phyloP scores from a whole-genome alignment of 2,797 vertebrate species.

The Nyctalus aviator region DNA sequence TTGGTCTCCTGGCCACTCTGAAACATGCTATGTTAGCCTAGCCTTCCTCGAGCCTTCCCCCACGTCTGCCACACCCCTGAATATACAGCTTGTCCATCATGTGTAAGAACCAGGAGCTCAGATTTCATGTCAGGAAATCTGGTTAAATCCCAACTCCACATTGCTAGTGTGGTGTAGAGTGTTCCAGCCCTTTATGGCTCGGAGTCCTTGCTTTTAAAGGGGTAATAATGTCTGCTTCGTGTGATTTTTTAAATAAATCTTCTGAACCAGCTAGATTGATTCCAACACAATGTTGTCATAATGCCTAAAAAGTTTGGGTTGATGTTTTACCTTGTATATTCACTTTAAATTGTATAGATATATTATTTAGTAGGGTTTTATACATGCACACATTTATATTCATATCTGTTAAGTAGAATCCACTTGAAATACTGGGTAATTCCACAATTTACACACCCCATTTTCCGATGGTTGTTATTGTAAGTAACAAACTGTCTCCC shows the following conservation, averaged over 20 bases:
- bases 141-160: not conserved
- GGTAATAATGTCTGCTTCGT: not conserved
- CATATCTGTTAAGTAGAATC: slow-evolving; percentile 51
- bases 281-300: not conserved
- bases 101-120: not conserved
- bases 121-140: not conserved
- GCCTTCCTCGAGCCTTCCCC: not conserved
- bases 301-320: not conserved
- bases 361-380: not conserved
- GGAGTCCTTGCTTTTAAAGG: slow-evolving; percentile 16
- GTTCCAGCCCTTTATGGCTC: not conserved
- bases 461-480: not conserved
- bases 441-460: not conserved
- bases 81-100: not conserved
- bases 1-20: not conserved
- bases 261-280: not conserved
- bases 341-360: slow-evolving; percentile 23
- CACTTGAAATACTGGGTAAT: slow-evolving; percentile 65
- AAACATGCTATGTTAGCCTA: not conserved
- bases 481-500: slow-evolving; percentile 51
- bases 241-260: not conserved
- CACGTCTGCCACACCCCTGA: not conserved
- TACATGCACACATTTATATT: not conserved
- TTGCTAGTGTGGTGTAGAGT: not conserved
- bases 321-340: slow-evolving; percentile 44